Base-by-base conservation (phyloP, 2,888 invertebrate species). In the Dermolepida albohirtum region DNA sequence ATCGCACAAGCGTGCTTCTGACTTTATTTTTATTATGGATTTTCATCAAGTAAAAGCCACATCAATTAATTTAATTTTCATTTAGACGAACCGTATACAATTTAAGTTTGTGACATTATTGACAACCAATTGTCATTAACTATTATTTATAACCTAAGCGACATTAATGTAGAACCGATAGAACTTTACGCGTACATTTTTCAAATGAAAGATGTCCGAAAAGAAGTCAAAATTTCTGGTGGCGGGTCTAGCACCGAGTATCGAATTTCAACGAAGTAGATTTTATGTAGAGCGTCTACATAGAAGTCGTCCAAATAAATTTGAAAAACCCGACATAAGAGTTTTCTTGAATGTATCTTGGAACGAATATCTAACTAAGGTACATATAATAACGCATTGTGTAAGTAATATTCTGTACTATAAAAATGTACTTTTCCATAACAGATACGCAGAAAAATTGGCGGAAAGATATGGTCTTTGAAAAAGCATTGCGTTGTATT, bases 401-500 rank as follows among this genome's bases (percentile, higher is more conserved):
- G 62, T 41, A 34, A 6, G 34, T 54, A 27, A 10, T 14, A 7
- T 6, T 39, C n/a, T 12, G 27, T 47, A 22, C 10, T 49, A 34
- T 14, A 16, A 7, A 62, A 12, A 17, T 16, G 10, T 8, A 22
- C 4, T 40, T 39, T 10, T 50, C 1, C 5, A 51, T 14, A 51
- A 47, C 64, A 79, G 79, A 74, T 76, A 52, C 76, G 76, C 63
- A 67, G 82, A 66, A 80, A 80, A 73, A 83, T 83, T 68, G 87
- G 87, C 7, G 84, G 84, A 0, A 71, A 82, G 54, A 79, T 85
- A 6, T 87, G 85, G 82, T 82, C 83, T 10, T 74, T 87, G 17
- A 72, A 77, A 39, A 83, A 82, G 43, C 81, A 82, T 52, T 87
- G 87, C 0, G 86, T 84, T 5, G 84, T 89, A 0, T 82, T 87